Base-by-base conservation (phyloP, 2,888 invertebrate species). In the Acrobasis consociella region DNA sequence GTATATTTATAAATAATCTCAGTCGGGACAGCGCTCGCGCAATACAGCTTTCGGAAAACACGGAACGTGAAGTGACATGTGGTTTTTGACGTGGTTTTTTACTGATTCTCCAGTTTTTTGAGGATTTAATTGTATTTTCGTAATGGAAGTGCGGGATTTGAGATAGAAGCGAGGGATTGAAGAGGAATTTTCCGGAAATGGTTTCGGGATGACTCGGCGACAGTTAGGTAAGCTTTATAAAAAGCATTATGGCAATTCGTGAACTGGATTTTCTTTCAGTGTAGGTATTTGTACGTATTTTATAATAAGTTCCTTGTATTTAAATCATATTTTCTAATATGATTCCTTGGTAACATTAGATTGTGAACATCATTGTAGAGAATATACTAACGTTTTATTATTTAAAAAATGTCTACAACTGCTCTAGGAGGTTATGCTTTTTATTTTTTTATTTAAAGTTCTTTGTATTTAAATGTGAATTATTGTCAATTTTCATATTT, bases 1-100 rank as follows among this genome's bases (percentile, higher is more conserved):
- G 84, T 81, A 56, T 81, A 56, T 81, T 86, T 89, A 91, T 87
- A 90, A 90, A 89, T 92, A 91, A 86, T 87, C 83, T 77, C 88
- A 87, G 90, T 91, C 70, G 76, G 72, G 76, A 68, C 75, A 76
- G 73, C 72, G 75, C 73, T 74, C 71, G 52, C 64, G 65, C 58
- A 59, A 37, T 38, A 51, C 62, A 58, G 16, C 22, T 60, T 60
- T 60, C 50, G 3, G 50, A 56, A 50, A 60, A 60, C 31, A 31
- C 50, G 16, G 49, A 11, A 50, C 56, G 50, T 10, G 16, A 50
- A 16, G 42, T 56, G 56, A 56, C 56, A 56, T 56, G 56, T 56
- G 39, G 17, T 56, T 56, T 22, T 56, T 56, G 5, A 46, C 16
- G 16, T 11, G 22, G 7, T 9, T 17, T 17, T 56, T 46, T 56